These are phyloP conservation scores for Sebastes vulpes DNA, from an alignment of 2,797 vertebrate genomes.

Conservation along the genomic window DNA sequence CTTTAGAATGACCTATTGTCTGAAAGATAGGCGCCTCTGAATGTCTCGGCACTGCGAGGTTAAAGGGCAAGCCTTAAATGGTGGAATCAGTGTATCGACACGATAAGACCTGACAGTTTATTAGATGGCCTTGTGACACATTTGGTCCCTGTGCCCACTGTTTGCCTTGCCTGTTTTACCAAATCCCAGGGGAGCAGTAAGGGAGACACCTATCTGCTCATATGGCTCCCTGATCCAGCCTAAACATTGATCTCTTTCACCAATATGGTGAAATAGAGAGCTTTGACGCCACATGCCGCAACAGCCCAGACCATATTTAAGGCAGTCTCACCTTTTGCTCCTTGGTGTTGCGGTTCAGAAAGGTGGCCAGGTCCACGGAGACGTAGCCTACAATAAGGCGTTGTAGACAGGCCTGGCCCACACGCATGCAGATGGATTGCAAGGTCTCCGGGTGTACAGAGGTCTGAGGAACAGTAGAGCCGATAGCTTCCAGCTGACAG, in stretches of 20 bases:
- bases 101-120: constrained; percentile 90
- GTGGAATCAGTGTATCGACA: constrained; percentile 88
- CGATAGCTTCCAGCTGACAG: constrained; percentile 82
- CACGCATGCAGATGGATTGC: constrained; percentile 80
- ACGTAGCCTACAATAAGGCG: constrained; percentile 87
- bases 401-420: constrained; percentile 87
- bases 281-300: constrained; percentile 29
- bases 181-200: constrained; percentile 77
- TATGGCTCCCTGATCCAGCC: constrained; percentile 64
- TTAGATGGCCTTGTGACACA: constrained; percentile 84
- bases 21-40: constrained; percentile 74
- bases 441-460: constrained; percentile 87
- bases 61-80: constrained; percentile 86
- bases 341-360: constrained; percentile 79
- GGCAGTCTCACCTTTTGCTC: constrained; percentile 89
- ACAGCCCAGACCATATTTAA: constrained; percentile 30
- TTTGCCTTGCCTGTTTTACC: constrained; percentile 77
- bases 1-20: constrained; percentile 81
- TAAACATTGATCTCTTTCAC: constrained; percentile 77
- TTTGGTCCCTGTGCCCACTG: constrained; percentile 76
- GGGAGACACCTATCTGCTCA: constrained; percentile 73
- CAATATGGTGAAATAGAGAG: constrained; percentile 51
- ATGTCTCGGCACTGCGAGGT: constrained; percentile 77
- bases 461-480: constrained; percentile 88
- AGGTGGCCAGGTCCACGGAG: constrained; percentile 91